Evolutionary conservation across 2,888 invertebrate genomes (phyloP).

Genomic region (Sicus ferrugineus): DNA sequence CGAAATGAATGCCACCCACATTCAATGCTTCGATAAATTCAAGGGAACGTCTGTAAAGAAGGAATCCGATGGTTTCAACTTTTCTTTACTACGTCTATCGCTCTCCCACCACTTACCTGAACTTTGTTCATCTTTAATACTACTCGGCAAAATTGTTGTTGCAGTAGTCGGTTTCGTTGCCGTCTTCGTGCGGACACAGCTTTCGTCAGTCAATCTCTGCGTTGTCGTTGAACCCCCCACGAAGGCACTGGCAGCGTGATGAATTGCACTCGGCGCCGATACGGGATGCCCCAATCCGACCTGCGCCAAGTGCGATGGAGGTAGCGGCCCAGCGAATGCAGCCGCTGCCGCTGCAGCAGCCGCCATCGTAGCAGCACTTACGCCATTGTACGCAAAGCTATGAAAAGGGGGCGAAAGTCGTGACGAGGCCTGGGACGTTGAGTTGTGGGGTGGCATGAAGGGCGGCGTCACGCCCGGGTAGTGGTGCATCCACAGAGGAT

Average conservation of each 20-base stretch:
- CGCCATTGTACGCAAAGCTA: constrained; percentile 60
- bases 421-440: constrained; percentile 51
- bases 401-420: constrained; percentile 64
- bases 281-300: constrained; percentile 40
- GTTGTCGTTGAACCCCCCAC: constrained; percentile 45
- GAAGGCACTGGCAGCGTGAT: constrained; percentile 16
- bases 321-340: constrained; percentile 48
- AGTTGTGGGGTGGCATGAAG: constrained; percentile 48
- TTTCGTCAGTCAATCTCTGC: constrained; percentile 55
- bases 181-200: constrained; percentile 26
- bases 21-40: constrained; percentile 85
- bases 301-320: constrained; percentile 38
- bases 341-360: constrained; percentile 54
- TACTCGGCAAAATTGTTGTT: constrained; percentile 59
- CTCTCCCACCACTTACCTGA: constrained; percentile 55
- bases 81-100: background rate
- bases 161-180: constrained; percentile 33
- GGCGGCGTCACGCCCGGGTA: constrained; percentile 63
- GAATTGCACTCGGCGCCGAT: constrained; percentile 26
- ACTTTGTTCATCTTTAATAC: constrained; percentile 65
- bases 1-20: constrained; percentile 46
- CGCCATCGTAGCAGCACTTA: constrained; percentile 55
- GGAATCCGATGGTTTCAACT: background rate
- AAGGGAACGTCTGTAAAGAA: constrained; percentile 83
- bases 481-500: constrained; percentile 67